Evolutionary conservation across 1,140 invertebrate species (phyloP).

Genomic region (Spodoptera litura): DNA sequence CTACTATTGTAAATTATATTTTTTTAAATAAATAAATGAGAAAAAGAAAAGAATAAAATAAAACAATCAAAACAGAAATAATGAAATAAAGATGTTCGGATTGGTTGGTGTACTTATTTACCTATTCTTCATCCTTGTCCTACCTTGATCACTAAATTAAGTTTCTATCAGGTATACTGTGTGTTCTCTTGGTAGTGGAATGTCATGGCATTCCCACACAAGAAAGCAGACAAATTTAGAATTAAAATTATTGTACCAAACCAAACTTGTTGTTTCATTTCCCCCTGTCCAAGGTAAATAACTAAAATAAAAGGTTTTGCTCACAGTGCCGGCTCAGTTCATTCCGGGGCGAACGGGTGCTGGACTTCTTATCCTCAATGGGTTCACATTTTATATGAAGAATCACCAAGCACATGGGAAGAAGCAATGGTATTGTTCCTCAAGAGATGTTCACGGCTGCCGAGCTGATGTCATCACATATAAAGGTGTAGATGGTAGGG

Average conservation of each 20-base stretch:
- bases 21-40: constrained; percentile 59
- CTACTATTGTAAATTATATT: constrained; percentile 36
- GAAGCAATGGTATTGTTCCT: constrained; percentile 83
- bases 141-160: constrained; percentile 37
- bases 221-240: constrained; percentile 48
- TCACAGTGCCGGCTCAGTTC: constrained; percentile 81
- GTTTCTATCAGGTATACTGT: neutral
- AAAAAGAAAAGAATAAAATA: constrained; percentile 51
- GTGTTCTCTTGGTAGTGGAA: constrained; percentile 45
- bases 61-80: constrained; percentile 51
- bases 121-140: constrained; percentile 55
- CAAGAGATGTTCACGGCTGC: constrained; percentile 79
- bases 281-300: constrained; percentile 58
- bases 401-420: constrained; percentile 81
- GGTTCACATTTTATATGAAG: constrained; percentile 83
- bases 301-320: constrained; percentile 72
- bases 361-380: constrained; percentile 77
- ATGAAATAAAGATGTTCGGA: constrained; percentile 35
- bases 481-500: constrained; percentile 75
- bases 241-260: constrained; percentile 33
- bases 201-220: constrained; percentile 12
- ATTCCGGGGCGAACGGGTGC: constrained; percentile 80
- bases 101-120: constrained; percentile 71
- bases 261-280: constrained; percentile 63
- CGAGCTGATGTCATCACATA: constrained; percentile 81